Evolutionary conservation across 2,888 invertebrate genomes (phyloP).

Genomic region (Meta bourneti): DNA sequence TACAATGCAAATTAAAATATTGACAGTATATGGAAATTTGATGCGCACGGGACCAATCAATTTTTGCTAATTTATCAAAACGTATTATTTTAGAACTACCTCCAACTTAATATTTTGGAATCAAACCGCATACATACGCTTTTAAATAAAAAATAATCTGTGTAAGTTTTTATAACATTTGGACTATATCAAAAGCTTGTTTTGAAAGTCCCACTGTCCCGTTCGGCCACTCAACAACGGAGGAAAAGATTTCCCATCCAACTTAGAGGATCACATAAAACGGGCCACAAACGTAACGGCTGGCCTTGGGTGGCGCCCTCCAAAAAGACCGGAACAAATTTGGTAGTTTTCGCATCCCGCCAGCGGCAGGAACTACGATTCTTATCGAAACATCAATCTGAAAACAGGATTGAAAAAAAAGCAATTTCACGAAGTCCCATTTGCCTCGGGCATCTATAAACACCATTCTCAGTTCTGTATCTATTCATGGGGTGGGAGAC

Average conservation of each 20-base stretch:
- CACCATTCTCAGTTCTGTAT: slow-evolving; percentile 5
- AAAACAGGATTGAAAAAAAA: slow-evolving; percentile 1
- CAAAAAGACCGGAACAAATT: slow-evolving; percentile 53
- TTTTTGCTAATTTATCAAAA: too few species aligned
- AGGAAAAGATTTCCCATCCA: too few species aligned
- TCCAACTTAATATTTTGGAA: too few species aligned
- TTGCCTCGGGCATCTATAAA: slow-evolving; percentile 30
- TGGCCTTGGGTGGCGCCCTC: slow-evolving; percentile 51
- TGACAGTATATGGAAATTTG: too few species aligned
- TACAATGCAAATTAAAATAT: too few species aligned
- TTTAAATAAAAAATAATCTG: too few species aligned
- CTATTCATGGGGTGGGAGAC: slow-evolving; percentile 49
- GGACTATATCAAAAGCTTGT: not conserved
- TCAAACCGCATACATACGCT: too few species aligned
- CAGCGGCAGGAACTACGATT: slow-evolving; percentile 14
- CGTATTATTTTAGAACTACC: not conserved
- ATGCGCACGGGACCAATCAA: too few species aligned
- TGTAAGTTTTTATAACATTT: not conserved
- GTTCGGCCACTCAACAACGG: not conserved
- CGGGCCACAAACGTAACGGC: not conserved
- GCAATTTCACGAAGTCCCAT: slow-evolving; percentile 15
- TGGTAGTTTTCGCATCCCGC: slow-evolving; percentile 46
- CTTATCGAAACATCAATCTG: slow-evolving; percentile 26
- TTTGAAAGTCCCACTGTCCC: too few species aligned
- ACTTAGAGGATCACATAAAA: too few species aligned